Percentiles rank a stretch among this genome's conserved stretches.
phyloP scores from a whole-genome alignment of 2,888 invertebrate species.

The Protodeltote pygarga region DNA sequence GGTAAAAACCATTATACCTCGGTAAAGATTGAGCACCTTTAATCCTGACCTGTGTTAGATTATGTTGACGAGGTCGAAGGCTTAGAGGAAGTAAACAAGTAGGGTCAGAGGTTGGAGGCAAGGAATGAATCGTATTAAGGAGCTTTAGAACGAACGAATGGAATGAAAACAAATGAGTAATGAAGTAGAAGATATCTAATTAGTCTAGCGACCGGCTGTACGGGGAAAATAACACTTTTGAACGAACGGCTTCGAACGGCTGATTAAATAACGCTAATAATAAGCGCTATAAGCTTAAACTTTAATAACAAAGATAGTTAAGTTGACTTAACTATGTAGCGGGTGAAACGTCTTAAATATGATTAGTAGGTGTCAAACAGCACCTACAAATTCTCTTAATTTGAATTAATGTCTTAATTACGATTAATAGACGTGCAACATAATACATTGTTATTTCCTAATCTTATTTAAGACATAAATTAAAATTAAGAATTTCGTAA shows the following conservation, averaged over 20 bases:
- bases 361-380: no score
- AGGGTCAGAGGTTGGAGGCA: constrained; percentile 1
- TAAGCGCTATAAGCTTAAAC: constrained; percentile 23
- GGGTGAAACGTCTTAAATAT: no score
- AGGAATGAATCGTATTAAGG: constrained; percentile 17
- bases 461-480: no score
- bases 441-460: no score
- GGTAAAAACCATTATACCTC: constrained; percentile 13
- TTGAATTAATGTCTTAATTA: no score
- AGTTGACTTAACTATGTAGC: constrained; percentile 24
- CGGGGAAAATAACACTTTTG: constrained; percentile 42
- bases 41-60: constrained; percentile 26
- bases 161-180: constrained; percentile 48
- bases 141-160: constrained; percentile 9
- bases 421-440: no score
- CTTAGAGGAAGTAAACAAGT: constrained; percentile 16
- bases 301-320: constrained; percentile 41
- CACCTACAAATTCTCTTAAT: no score
- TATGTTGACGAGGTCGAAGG: constrained; percentile 21
- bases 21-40: constrained; percentile 20
- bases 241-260: constrained; percentile 19
- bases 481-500: no score
- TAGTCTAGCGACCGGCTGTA: constrained; percentile 36
- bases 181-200: constrained; percentile 52
- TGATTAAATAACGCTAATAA: constrained; percentile 46